phyloP scores from a whole-genome alignment of 2,113 vertebrate genomes.

The Halcyon senegalensis region DNA sequence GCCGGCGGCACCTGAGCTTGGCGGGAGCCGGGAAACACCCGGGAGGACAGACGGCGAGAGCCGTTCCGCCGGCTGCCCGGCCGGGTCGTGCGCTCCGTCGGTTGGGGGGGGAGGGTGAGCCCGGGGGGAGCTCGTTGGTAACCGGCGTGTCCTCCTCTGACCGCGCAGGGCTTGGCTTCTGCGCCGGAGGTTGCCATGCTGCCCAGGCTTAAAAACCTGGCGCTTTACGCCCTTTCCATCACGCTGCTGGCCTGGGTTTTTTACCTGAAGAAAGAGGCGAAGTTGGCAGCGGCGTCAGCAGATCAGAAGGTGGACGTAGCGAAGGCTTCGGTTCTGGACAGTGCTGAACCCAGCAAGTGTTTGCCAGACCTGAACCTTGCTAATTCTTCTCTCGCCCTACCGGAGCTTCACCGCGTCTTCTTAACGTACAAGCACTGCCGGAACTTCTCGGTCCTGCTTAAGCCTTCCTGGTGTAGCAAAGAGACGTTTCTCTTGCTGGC shows the following conservation, averaged over 20 bases:
- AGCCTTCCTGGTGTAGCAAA: constrained; percentile 64
- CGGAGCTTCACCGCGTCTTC: constrained; percentile 71
- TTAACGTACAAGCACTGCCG: constrained; percentile 79
- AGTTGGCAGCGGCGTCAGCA: not conserved
- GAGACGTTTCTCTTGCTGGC: constrained; percentile 77
- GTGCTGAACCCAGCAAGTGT: constrained; percentile 6
- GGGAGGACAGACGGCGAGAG: not conserved
- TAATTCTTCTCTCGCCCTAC: constrained; percentile 56
- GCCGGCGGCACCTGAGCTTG: not conserved
- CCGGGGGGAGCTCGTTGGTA: accelerated
- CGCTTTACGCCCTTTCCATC: not conserved
- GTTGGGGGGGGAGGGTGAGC: not conserved
- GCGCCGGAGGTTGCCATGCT: constrained; percentile 19
- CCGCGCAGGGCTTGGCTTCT: not conserved
- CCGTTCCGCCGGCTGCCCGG: not conserved
- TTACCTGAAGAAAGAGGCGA: constrained; percentile 43
- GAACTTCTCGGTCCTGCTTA: constrained; percentile 69
- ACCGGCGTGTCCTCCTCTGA: not conserved
- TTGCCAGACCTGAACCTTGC: constrained; percentile 25
- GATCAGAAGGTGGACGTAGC: not conserved
- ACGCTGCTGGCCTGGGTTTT: constrained; percentile 47
- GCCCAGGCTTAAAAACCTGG: constrained; percentile 33
- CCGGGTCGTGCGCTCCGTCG: not conserved
- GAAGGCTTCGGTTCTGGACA: not conserved
- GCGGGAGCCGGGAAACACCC: not conserved